phyloP scores from a whole-genome alignment of 2,797 vertebrate species.

The Myotis daubentonii region DNA sequence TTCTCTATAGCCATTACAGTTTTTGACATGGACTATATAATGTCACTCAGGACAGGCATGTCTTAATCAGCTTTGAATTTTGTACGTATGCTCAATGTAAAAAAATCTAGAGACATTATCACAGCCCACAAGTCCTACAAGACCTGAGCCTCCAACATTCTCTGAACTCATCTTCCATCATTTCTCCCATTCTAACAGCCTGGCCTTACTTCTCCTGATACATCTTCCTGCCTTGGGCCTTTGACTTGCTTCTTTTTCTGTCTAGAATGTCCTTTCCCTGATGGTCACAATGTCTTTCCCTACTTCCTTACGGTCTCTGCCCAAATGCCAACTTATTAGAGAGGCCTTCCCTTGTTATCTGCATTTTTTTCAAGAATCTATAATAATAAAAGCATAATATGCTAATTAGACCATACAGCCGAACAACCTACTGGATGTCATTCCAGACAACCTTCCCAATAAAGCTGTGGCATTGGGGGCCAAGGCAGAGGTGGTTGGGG shows the following conservation, averaged over 20 bases:
- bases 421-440: too few species aligned
- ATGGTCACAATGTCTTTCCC: neutral
- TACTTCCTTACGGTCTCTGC: too few species aligned
- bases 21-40: neutral
- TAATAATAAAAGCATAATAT: too few species aligned
- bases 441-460: too few species aligned
- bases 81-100: neutral
- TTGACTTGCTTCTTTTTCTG: neutral
- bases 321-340: neutral
- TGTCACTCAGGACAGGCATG: neutral
- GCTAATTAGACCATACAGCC: too few species aligned
- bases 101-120: too few species aligned
- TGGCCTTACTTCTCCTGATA: neutral
- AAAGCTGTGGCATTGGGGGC: too few species aligned
- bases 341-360: neutral
- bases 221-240: neutral
- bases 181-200: neutral
- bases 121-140: neutral
- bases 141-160: neutral
- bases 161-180: neutral
- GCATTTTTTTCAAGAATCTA: neutral
- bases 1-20: neutral
- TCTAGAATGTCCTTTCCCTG: neutral
- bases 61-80: conserved; percentile 24
- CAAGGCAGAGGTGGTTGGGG: too few species aligned